phyloP scores from a whole-genome alignment of 2,113 vertebrate species.

The Urocynchramus pylzowi region DNA sequence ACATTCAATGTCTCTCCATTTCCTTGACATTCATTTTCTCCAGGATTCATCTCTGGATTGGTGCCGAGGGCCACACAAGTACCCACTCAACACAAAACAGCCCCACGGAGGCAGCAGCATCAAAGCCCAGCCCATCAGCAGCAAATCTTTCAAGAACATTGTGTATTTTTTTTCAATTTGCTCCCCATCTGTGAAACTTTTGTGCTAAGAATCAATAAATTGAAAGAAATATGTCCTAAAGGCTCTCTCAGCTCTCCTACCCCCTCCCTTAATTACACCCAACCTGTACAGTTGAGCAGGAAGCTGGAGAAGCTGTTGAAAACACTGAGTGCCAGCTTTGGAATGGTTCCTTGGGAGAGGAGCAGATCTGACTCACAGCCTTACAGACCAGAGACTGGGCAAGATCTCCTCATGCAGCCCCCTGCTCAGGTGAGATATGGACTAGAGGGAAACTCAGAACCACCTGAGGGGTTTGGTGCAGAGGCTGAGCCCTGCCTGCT shows the following conservation, averaged over 20 bases:
- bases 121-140: constrained; percentile 12
- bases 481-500: not conserved
- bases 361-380: not conserved
- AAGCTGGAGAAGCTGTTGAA: constrained; percentile 1
- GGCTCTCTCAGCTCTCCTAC: not conserved
- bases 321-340: not conserved
- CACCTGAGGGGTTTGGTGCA: not conserved
- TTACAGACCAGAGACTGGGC: not conserved
- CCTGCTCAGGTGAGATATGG: not conserved
- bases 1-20: not conserved
- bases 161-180: constrained; percentile 32
- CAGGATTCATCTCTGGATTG: not conserved
- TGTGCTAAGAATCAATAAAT: constrained; percentile 27
- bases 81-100: not conserved
- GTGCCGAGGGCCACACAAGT: not conserved
- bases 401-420: not conserved
- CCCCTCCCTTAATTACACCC: constrained; percentile 11
- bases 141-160: not conserved
- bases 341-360: not conserved
- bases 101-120: not conserved
- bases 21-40: not conserved
- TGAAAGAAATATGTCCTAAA: constrained; percentile 15
- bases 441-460: not conserved
- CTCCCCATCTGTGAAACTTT: constrained; percentile 14
- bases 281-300: not conserved